A percentile compares a stretch with the other conserved stretches of the same genome.
phyloP scores from a whole-genome alignment of 2,113 vertebrate genomes.

The Mobula hypostoma region DNA sequence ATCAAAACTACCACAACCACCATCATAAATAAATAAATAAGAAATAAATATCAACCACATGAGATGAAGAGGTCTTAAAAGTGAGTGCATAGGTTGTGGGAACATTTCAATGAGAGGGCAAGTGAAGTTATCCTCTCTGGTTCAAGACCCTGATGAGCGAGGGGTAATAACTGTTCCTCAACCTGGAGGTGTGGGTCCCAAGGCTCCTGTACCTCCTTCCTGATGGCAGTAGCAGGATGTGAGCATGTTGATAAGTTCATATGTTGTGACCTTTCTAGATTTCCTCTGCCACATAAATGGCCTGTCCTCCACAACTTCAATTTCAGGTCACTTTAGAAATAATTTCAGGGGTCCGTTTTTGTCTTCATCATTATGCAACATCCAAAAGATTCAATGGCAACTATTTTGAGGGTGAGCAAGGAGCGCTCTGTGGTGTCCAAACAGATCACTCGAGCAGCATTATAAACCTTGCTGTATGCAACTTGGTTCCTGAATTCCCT shows the following conservation, averaged over 20 bases:
- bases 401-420: neutral
- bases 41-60: too few species aligned
- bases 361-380: neutral
- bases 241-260: neutral
- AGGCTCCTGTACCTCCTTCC: too few species aligned
- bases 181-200: too few species aligned
- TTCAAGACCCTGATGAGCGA: too few species aligned
- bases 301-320: neutral
- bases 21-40: too few species aligned
- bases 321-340: neutral
- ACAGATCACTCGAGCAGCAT: neutral
- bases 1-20: too few species aligned
- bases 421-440: neutral
- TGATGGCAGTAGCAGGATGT: too few species aligned
- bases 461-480: neutral
- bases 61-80: too few species aligned
- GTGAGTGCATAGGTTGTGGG: too few species aligned
- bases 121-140: too few species aligned
- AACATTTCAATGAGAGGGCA: too few species aligned
- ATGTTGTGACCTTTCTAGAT: neutral
- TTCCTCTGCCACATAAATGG: neutral
- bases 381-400: neutral
- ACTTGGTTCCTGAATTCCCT: neutral
- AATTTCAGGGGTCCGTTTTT: neutral
- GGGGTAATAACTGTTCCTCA: too few species aligned